Evolutionary conservation across 2,888 invertebrate species (phyloP), one percentile per base, ranked within the genome.

Genomic region (Dimorphilus gyrociliatus): DNA sequence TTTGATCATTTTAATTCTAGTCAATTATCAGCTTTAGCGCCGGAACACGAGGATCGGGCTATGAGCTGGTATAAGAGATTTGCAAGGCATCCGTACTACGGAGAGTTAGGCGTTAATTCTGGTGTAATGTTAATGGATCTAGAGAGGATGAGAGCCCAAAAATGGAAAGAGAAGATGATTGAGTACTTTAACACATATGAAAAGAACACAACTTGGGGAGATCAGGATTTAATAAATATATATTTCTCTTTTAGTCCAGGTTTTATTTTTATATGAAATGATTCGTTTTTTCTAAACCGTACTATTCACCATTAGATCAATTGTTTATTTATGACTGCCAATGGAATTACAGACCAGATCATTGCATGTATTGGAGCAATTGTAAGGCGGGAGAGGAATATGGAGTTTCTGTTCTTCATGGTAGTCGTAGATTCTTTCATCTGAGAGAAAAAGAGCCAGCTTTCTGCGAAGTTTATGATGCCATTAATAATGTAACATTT

Each of bases 61-160:
- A 75, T 80, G 26, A 86, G 85, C 8, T 92, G 90, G 90, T 92
- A 92, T 60, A 84, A 85, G 50, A 69, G 88, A 42, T 90, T 90
- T 68, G 88, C 88, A 0, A 76, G 79, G 42, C 90, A 92, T 69
- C 90, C 92, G 0, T 92, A 76, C 59, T 88, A 82, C 70, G 82
- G 82, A 35, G 72, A 75, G 58, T 66, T 78, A 55, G 90, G 90
- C 35, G 73, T 92, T 0, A 92, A 92, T 65, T 88, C 90, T 1
- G 92, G 90, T 21, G 86, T 92, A 0, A 90, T 92, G 88, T 63
- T 92, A 29, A 92, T 92, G 90, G 88, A 92, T 63, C 66, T 92
- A 30, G 86, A 86, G 0, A 71, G 81, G 50, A 81, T 92, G 80
- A 67, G 88, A 37, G 63, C 69, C 17, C 81, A 85, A 48, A 71